Percentiles rank a stretch among this genome's conserved stretches.
Conservation (phyloP, 1,140 invertebrate genomes). For the Pygmarrhopalites habei region DNA sequence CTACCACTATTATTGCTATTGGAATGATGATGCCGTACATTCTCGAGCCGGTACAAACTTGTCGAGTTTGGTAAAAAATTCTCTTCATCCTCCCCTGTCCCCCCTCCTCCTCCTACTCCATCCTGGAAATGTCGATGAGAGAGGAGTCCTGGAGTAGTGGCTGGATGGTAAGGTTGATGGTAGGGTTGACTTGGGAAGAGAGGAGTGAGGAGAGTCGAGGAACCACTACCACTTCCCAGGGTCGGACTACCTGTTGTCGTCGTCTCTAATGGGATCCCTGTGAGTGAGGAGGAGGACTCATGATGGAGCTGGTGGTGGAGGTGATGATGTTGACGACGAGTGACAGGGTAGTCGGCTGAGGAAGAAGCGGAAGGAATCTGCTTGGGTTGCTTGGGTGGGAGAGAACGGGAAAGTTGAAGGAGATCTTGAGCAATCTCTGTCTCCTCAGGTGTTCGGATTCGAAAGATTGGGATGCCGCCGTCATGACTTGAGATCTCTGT, state of each 20-base stretch:
- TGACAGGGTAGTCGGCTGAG: constrained; percentile 42
- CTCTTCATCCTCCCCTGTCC: background rate
- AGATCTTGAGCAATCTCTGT: constrained; percentile 51
- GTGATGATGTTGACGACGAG: constrained; percentile 39
- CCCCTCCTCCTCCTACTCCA: too few species aligned
- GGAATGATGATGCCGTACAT: constrained; percentile 9
- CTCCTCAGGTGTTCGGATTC: constrained; percentile 53
- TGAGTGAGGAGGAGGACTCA: constrained; percentile 2
- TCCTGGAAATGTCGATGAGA: background rate
- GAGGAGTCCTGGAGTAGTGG: too few species aligned
- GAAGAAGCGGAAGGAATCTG: too few species aligned
- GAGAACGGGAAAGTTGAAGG: constrained; percentile 33
- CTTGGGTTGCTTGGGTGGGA: constrained; percentile 25
- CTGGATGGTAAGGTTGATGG: constrained; percentile 6
- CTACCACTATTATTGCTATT: constrained; percentile 13
- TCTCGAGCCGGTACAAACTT: background rate
- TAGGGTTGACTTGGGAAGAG: constrained; percentile 26
- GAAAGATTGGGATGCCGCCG: constrained; percentile 34
- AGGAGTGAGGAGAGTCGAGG: constrained; percentile 10
- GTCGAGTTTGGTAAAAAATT: background rate
- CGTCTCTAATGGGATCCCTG: constrained; percentile 3
- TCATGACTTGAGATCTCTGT: constrained; percentile 33
- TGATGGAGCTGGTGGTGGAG: constrained; percentile 26
- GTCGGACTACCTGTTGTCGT: constrained; percentile 14
- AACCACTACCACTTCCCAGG: background rate